These are phyloP conservation scores for Callosobruchus maculatus DNA, from an alignment of 2,888 invertebrate genomes.

Conservation along the genomic window DNA sequence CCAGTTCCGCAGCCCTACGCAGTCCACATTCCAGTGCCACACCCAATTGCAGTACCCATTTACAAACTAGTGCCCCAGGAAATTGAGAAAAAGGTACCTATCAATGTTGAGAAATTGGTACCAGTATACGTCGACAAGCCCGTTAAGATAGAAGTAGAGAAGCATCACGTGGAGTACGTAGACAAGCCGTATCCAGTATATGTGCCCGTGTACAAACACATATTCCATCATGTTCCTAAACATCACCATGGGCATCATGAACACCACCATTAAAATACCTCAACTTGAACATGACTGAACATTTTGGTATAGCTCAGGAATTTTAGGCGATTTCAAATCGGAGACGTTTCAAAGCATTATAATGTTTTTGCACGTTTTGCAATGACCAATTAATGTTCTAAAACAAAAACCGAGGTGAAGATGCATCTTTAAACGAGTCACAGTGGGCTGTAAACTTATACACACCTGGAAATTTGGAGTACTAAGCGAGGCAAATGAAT, in stretches of 20 bases:
- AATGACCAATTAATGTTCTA: too few relatives aligned
- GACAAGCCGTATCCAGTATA: slow-evolving; percentile 73
- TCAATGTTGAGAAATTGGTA: slow-evolving; percentile 68
- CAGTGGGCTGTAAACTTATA: too few relatives aligned
- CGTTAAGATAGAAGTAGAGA: slow-evolving; percentile 71
- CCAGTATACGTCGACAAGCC: slow-evolving; percentile 71
- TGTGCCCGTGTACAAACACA: slow-evolving; percentile 70
- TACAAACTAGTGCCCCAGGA: slow-evolving; percentile 71
- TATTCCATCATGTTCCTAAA: slow-evolving; percentile 58
- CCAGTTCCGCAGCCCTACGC: slow-evolving; percentile 74
- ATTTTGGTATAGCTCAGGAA: neutral
- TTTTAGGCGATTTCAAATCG: neutral
- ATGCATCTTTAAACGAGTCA: too few relatives aligned
- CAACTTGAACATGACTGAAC: slow-evolving; percentile 9
- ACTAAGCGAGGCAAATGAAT: too few relatives aligned
- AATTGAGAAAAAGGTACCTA: slow-evolving; percentile 69
- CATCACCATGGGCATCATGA: slow-evolving; percentile 19
- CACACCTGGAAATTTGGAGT: too few relatives aligned
- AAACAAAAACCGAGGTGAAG: too few relatives aligned
- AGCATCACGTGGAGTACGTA: slow-evolving; percentile 62
- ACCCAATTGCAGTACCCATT: slow-evolving; percentile 69
- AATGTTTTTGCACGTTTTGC: too few relatives aligned
- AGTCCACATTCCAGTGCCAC: slow-evolving; percentile 67
- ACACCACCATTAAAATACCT: neutral
- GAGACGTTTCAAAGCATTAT: too few relatives aligned